Conservation (phyloP, 1,140 invertebrate genomes). For the Venturia canescens region DNA sequence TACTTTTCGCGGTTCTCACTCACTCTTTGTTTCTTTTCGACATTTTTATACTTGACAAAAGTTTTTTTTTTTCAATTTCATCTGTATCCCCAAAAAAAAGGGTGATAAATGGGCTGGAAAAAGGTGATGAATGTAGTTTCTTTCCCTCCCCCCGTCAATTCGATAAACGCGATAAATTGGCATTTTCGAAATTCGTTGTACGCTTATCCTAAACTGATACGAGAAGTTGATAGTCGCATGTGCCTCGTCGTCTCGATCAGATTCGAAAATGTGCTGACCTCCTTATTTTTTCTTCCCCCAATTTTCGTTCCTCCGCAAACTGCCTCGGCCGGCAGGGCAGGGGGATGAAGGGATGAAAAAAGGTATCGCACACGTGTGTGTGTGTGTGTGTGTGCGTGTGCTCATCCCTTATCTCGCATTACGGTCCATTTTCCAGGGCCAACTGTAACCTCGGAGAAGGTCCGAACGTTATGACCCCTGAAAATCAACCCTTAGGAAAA, state of each 20-base stretch:
- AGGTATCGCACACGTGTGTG: background rate
- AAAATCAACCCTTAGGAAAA: background rate
- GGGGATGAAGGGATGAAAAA: background rate
- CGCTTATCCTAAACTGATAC: too few species aligned
- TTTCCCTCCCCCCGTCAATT: background rate
- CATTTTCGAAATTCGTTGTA: background rate
- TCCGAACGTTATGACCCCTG: constrained; percentile 2
- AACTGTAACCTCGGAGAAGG: background rate
- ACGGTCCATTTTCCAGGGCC: constrained; percentile 69
- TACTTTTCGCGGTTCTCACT: constrained; percentile 16
- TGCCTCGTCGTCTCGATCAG: background rate
- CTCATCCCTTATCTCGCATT: constrained; percentile 72
- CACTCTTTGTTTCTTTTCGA: constrained; percentile 14
- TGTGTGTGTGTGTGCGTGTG: constrained; percentile 46
- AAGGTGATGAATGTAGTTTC: background rate
- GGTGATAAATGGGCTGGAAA: too few species aligned
- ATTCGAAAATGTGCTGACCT: constrained; percentile 7
- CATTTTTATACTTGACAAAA: background rate
- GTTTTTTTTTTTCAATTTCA: background rate
- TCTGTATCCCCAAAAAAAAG: background rate
- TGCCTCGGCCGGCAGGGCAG: background rate
- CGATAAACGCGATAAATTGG: background rate
- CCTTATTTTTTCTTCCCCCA: constrained; percentile 7
- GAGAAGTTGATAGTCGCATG: background rate
- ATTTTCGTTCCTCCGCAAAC: background rate